A percentile compares a stretch with the other conserved stretches of the same genome.
These are phyloP conservation scores for Saiga tatarica DNA, from an alignment of 2,113 vertebrate genomes.

Conservation along the genomic window DNA sequence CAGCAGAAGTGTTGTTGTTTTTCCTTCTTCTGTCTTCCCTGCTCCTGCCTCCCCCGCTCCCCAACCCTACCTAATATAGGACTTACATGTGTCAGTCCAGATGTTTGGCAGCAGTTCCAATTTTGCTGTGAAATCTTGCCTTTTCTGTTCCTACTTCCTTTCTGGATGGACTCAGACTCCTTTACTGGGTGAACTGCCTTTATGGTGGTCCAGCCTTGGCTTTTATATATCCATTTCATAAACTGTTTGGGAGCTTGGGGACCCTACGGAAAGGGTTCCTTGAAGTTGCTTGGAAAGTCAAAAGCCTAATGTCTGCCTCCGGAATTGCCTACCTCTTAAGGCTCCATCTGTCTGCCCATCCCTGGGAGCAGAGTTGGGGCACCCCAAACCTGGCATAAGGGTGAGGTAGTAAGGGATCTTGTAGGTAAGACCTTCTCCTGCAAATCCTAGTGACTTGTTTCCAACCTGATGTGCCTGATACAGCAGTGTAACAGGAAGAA, in stretches of 20 bases:
- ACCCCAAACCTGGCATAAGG: background rate
- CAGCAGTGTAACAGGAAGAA: background rate
- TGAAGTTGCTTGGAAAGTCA: background rate
- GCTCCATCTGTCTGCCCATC: background rate
- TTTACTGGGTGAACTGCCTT: background rate
- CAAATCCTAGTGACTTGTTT: background rate
- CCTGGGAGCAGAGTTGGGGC: background rate
- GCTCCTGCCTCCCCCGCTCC: rapidly evolving
- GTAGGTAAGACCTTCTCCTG: background rate
- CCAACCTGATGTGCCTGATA: too few species aligned
- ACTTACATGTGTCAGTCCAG: background rate
- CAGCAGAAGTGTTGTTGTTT: background rate
- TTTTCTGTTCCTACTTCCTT: background rate
- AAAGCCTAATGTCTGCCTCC: background rate
- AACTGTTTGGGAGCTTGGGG: background rate
- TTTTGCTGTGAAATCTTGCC: background rate
- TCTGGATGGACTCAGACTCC: background rate
- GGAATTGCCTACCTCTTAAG: background rate
- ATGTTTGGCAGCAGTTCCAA: background rate
- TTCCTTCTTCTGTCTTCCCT: background rate
- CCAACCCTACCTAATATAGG: background rate
- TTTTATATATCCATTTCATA: background rate
- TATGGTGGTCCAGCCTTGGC: background rate
- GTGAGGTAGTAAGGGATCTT: background rate
- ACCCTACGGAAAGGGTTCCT: background rate